Evolutionary conservation across 2,113 vertebrate species (phyloP).

Genomic region (Dinomys branickii): DNA sequence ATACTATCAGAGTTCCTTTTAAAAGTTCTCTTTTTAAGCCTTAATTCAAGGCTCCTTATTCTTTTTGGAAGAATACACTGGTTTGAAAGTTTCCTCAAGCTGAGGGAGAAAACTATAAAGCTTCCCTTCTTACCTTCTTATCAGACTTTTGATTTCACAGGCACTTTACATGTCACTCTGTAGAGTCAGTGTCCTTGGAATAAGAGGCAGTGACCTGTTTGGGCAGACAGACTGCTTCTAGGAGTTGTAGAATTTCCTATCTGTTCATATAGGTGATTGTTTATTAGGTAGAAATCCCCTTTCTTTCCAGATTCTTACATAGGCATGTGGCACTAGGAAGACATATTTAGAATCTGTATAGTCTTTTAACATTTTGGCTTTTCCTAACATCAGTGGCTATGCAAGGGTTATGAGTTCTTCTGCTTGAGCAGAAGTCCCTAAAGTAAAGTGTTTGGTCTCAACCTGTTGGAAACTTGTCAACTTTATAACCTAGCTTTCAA

Average conservation of each 20-base stretch:
- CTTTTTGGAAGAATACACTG: not conserved
- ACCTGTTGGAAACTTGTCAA: not conserved
- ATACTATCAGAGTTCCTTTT: not conserved
- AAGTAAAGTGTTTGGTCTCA: not conserved
- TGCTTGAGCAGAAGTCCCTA: not conserved
- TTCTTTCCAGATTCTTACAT: not conserved
- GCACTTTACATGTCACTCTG: not conserved
- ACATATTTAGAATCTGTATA: not conserved
- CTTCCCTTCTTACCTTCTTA: not conserved
- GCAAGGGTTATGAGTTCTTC: not conserved
- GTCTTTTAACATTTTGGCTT: not conserved
- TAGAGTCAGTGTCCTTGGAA: not conserved
- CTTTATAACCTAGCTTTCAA: not conserved
- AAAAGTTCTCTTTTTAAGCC: too few species aligned
- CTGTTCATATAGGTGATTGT: not conserved
- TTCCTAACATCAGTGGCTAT: not conserved
- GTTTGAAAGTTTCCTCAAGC: not conserved
- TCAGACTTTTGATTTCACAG: not conserved
- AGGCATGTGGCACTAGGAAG: not conserved
- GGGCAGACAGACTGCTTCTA: not conserved
- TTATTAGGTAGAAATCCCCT: not conserved
- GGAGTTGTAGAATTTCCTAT: not conserved
- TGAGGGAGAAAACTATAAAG: not conserved
- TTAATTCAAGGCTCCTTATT: not conserved
- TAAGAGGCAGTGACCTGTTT: not conserved